These are phyloP conservation scores for Nemotelus nigrinus DNA, from an alignment of 2,888 invertebrate genomes.

Conservation along the genomic window DNA sequence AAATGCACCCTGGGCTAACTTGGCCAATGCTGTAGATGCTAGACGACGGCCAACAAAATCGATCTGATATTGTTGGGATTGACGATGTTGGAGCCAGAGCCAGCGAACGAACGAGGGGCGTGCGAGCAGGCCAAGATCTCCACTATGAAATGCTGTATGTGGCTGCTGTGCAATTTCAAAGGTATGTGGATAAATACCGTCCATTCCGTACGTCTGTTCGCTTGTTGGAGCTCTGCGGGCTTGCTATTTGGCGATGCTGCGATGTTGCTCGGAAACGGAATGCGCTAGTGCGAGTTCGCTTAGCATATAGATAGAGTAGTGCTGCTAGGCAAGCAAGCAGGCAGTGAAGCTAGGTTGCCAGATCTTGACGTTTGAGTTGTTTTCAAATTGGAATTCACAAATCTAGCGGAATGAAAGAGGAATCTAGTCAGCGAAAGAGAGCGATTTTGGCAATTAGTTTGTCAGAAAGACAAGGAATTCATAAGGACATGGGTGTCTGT, in stretches of 20 bases:
- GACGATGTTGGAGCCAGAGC: not conserved
- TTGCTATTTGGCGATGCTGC: constrained; percentile 8
- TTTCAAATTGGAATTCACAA: constrained; percentile 4
- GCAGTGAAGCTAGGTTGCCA: constrained; percentile 29
- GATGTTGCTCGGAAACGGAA: not conserved
- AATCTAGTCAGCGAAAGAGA: no score
- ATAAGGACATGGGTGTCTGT: no score
- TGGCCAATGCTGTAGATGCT: not conserved
- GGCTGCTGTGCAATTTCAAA: constrained; percentile 40
- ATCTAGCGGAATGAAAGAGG: not conserved
- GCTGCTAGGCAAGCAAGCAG: not conserved
- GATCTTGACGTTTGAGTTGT: constrained; percentile 11
- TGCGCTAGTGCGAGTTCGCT: constrained; percentile 6
- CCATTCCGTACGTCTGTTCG: constrained; percentile 1
- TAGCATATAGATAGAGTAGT: constrained; percentile 17
- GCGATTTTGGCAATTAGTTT: no score
- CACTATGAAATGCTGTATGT: constrained; percentile 31
- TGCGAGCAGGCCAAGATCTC: constrained; percentile 24
- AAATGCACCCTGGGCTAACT: constrained; percentile 24
- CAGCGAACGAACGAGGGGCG: not conserved
- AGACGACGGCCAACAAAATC: constrained; percentile 9
- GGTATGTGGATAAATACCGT: constrained; percentile 41
- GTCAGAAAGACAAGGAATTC: no score
- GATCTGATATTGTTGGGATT: not conserved
- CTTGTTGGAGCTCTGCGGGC: not conserved